These are phyloP conservation scores for Plumapathes pennacea DNA, from an alignment of 92 coral and sea anemone species.

Conservation along the genomic window DNA sequence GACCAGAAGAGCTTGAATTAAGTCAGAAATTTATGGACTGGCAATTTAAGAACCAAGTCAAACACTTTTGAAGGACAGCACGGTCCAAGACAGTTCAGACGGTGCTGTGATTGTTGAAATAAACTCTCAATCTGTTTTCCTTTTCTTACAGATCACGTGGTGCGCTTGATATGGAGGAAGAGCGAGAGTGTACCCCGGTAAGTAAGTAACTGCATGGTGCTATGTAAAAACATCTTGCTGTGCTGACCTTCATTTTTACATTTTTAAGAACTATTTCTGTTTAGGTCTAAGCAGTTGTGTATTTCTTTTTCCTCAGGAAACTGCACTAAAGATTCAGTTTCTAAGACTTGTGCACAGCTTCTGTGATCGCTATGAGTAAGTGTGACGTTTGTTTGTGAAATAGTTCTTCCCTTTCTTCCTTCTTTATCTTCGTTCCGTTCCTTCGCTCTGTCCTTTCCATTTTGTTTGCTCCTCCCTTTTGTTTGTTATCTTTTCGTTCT, in stretches of 20 bases:
- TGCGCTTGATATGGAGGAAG: conserved; percentile 50
- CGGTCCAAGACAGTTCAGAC: too few species aligned
- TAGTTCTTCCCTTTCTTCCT: too few species aligned
- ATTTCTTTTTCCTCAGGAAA: conserved; percentile 50
- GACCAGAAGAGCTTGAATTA: too few species aligned
- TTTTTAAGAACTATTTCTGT: background rate
- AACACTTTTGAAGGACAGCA: too few species aligned
- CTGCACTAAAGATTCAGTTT: conserved; percentile 93
- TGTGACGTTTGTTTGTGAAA: too few species aligned
- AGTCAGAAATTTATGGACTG: too few species aligned
- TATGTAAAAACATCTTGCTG: background rate
- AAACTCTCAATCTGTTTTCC: background rate
- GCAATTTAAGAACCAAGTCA: too few species aligned
- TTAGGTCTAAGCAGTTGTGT: background rate
- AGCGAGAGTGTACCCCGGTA: conserved; percentile 83
- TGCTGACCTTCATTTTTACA: background rate
- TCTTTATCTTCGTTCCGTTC: too few species aligned
- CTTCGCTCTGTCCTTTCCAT: background rate
- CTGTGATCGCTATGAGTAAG: conserved; percentile 98
- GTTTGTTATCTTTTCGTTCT: background rate
- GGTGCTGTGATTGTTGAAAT: too few species aligned
- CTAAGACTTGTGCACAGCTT: conserved; percentile 94
- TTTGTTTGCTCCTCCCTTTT: background rate
- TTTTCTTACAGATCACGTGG: conserved; percentile 18
- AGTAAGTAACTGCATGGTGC: background rate